A percentile compares a stretch with the other conserved stretches of the same genome.
phyloP scores from a whole-genome alignment of 2,888 invertebrate genomes.

The Subacronicta megacephala region DNA sequence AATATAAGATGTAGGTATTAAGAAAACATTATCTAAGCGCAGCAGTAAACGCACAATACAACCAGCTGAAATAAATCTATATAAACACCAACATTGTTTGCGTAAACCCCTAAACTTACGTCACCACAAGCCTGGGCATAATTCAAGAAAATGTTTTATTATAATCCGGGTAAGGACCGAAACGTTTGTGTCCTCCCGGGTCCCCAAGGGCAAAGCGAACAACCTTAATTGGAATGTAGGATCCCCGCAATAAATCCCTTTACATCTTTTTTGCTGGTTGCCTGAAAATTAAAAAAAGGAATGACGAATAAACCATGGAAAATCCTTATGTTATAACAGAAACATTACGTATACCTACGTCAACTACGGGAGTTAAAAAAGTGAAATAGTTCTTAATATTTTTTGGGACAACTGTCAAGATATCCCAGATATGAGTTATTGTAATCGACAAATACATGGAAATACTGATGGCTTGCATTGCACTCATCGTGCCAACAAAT shows the following conservation, averaged over 20 bases:
- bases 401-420: no score
- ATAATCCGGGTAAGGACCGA: constrained; percentile 56
- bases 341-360: no score
- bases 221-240: constrained; percentile 52
- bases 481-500: no score
- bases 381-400: no score
- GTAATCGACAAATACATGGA: no score
- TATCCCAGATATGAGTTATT: no score
- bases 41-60: constrained; percentile 14
- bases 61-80: constrained; percentile 41
- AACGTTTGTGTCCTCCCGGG: constrained; percentile 37
- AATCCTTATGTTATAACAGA: no score
- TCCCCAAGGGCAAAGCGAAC: constrained; percentile 39
- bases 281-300: constrained; percentile 30
- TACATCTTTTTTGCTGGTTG: constrained; percentile 46
- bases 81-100: constrained; percentile 33
- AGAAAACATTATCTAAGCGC: not conserved
- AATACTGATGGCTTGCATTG: no score
- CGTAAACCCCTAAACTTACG: constrained; percentile 46
- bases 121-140: constrained; percentile 55
- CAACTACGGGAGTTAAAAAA: no score
- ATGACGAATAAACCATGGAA: constrained; percentile 30
- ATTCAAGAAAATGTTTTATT: constrained; percentile 62
- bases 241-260: constrained; percentile 41
- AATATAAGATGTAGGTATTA: no score